These are phyloP conservation scores for Heterochromis multidens DNA, from an alignment of 2,113 vertebrate species.

Conservation along the genomic window DNA sequence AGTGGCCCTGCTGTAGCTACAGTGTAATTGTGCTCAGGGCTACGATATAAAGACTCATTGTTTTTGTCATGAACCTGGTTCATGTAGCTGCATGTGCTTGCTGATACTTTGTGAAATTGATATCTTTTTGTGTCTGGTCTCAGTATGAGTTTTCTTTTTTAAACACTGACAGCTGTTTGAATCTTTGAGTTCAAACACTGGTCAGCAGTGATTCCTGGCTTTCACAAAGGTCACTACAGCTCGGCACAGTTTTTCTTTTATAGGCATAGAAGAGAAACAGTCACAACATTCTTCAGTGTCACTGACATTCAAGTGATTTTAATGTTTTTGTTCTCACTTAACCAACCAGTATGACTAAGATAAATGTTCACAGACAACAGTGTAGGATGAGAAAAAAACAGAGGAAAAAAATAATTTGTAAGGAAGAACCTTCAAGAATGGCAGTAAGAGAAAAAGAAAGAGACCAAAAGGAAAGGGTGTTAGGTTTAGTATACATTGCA, in stretches of 20 bases:
- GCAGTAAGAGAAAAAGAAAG: not conserved
- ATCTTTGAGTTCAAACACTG: not conserved
- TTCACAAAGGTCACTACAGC: not conserved
- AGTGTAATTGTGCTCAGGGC: not conserved
- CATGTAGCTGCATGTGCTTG: not conserved
- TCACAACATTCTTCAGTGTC: not conserved
- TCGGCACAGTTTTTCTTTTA: not conserved
- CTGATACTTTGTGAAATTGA: not conserved
- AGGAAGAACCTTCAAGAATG: not conserved
- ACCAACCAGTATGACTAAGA: not conserved
- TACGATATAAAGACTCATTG: not conserved
- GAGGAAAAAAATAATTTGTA: not conserved
- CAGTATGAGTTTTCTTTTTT: not conserved
- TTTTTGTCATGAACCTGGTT: not conserved
- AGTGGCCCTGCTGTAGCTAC: not conserved
- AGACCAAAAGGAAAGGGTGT: not conserved
- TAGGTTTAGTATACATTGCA: no score
- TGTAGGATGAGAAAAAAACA: conserved; percentile 7
- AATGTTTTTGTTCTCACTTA: not conserved
- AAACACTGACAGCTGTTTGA: not conserved
- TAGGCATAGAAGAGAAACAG: not conserved
- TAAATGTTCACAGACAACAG: not conserved
- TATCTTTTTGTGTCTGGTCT: not conserved
- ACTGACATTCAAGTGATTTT: not conserved
- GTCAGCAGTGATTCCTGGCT: not conserved